Evolutionary conservation across 2,113 vertebrate genomes (phyloP), one percentile per base, ranked within the genome.

Genomic region (Hypomesus transpacificus): DNA sequence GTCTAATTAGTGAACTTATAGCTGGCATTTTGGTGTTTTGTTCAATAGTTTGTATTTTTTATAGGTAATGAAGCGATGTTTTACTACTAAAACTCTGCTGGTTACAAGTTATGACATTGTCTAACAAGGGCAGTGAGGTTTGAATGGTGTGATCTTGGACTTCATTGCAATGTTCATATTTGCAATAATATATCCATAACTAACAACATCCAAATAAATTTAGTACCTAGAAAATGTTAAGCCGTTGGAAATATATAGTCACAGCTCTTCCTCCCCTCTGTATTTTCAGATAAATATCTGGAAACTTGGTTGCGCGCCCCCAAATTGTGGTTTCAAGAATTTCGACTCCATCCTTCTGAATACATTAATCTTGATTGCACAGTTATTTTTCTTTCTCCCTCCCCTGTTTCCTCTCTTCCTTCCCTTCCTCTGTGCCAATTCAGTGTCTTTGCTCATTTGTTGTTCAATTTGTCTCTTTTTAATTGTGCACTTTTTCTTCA

Each of bases 201-300:
- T 16, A 14, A 61, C 59, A 46, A 9, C 39, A 46, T 46, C 39
- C 39, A 46, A 46, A 46, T 46, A 46, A 9, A 46, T 46, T 13
- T 9, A 46, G 39, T 9, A 46, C 9, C 5, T 46, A 46, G 39
- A 7, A 7, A 46, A 46, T 46, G 14, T 28, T 34, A 39, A 18
- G 11, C 7, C 18, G 26, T 18, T 71, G 1, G n/a, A 28, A 50
- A 64, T 46, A 17, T 73, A 9, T 66, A 22, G 11, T 53, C 34
- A 66, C 69, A 14, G 31, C 13, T 21, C n/a, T 52, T 50, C 73
- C 21, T 50, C 58, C 50, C 21, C 54, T 79, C 39, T 79, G 73
- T 87, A 16, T 76, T 87, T 80, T 18, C 83, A 90, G 88, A 79
- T 90, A 74, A 88, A 72, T 52, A 17, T 74, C 82, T 76, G 67